Evolutionary conservation across 2,113 vertebrate genomes (phyloP).

Genomic region (Aspiorhynchus laticeps): DNA sequence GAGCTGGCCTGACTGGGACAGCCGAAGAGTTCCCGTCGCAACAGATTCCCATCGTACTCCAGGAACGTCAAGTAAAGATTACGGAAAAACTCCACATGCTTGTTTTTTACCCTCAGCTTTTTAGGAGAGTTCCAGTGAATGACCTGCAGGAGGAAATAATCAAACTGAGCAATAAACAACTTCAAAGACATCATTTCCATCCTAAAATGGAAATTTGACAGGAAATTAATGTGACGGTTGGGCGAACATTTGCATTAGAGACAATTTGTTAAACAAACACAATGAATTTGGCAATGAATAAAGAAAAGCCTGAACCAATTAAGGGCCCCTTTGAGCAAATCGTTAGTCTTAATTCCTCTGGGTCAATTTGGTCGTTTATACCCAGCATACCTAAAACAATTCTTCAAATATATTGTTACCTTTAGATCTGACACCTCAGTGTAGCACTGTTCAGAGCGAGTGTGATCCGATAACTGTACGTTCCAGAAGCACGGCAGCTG

Average conservation of each 20-base stretch:
- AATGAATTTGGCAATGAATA: not conserved
- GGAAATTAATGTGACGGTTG: conserved; percentile 4
- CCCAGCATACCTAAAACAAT: not conserved
- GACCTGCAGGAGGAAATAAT: conserved; percentile 72
- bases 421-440: conserved; percentile 89
- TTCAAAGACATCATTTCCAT: not conserved
- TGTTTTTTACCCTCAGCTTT: conserved; percentile 92
- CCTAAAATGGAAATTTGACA: not conserved
- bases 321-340: not conserved
- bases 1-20: conserved; percentile 79
- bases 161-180: conserved; percentile 6
- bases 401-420: conserved; percentile 64
- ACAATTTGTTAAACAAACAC: conserved; percentile 2
- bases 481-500: conserved; percentile 94
- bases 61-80: conserved; percentile 91
- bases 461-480: conserved; percentile 93
- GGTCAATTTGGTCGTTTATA: not conserved
- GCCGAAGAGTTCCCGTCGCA: conserved; percentile 87
- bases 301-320: conserved; percentile 3
- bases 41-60: conserved; percentile 88
- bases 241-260: conserved; percentile 25
- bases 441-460: conserved; percentile 91
- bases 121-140: conserved; percentile 98
- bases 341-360: not conserved
- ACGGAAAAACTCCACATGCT: conserved; percentile 91